phyloP scores from a whole-genome alignment of 2,113 vertebrate genomes.

The Nothobranchius kuhntae region DNA sequence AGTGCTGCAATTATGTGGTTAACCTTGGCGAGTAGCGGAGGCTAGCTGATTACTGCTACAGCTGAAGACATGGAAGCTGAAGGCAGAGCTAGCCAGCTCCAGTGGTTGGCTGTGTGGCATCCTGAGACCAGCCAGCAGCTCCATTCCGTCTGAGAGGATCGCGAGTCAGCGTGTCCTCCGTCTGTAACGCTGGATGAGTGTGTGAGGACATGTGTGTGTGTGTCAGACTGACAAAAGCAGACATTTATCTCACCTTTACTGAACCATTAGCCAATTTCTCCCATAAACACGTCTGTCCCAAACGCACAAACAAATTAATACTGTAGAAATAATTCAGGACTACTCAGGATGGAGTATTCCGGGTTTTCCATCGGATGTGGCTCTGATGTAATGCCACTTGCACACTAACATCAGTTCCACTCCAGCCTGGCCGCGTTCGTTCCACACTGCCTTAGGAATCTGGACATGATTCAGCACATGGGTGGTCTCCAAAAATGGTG shows the following conservation, averaged over 20 bases:
- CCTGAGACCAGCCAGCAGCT: constrained; percentile 28
- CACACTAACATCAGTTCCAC: too few species aligned
- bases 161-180: constrained; percentile 23
- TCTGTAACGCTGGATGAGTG: constrained; percentile 29
- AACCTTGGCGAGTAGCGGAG: constrained; percentile 58
- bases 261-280: not conserved
- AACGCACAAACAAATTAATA: not conserved
- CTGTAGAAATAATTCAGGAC: too few species aligned
- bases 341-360: too few species aligned
- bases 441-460: too few species aligned
- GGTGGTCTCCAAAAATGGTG: too few species aligned
- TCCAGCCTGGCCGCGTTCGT: too few species aligned
- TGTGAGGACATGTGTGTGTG: not conserved
- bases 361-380: too few species aligned
- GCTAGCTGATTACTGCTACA: constrained; percentile 56
- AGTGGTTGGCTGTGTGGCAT: constrained; percentile 64
- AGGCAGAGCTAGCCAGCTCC: constrained; percentile 33
- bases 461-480: too few species aligned
- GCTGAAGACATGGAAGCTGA: constrained; percentile 33
- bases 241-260: constrained; percentile 12
- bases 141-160: constrained; percentile 46
- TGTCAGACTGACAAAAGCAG: not conserved
- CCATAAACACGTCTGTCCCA: not conserved
- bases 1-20: constrained; percentile 66
- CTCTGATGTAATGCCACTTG: too few species aligned